These are phyloP conservation scores for Pungitius pungitius DNA, from an alignment of 2,113 vertebrate genomes.

Conservation along the genomic window DNA sequence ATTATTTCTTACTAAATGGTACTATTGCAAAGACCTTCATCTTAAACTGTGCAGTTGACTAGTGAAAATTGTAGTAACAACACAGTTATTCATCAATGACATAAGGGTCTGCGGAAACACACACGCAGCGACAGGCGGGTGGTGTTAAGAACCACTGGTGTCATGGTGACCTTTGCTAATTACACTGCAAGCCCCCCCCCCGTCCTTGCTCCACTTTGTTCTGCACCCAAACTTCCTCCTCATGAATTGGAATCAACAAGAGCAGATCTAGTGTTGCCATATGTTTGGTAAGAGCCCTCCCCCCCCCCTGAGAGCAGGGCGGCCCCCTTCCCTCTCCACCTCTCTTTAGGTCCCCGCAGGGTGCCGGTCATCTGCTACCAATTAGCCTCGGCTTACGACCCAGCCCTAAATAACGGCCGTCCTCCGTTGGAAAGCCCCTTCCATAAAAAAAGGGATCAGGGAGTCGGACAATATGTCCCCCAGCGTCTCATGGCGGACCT, in stretches of 20 bases:
- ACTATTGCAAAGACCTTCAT: slow-evolving; percentile 5
- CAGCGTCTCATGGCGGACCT: slow-evolving; percentile 27
- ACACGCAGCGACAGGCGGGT: slow-evolving; percentile 45
- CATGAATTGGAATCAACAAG: not conserved
- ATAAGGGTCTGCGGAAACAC: not conserved
- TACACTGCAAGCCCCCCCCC: slow-evolving; percentile 4
- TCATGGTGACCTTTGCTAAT: slow-evolving; percentile 63
- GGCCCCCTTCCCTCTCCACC: slow-evolving; percentile 18
- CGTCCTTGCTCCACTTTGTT: not conserved
- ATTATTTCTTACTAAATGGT: not conserved
- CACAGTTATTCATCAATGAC: slow-evolving; percentile 2
- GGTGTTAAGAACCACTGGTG: slow-evolving; percentile 44
- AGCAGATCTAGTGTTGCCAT: not conserved
- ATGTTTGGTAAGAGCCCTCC: not conserved
- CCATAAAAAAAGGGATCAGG: slow-evolving; percentile 63
- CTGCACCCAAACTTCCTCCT: slow-evolving; percentile 8
- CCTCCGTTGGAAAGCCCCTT: slow-evolving; percentile 44
- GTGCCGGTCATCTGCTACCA: slow-evolving; percentile 31
- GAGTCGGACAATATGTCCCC: slow-evolving; percentile 49
- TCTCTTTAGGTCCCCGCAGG: slow-evolving; percentile 8
- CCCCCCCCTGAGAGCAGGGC: not conserved
- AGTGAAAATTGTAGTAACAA: not conserved
- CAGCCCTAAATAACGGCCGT: not conserved
- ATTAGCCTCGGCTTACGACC: slow-evolving; percentile 59
- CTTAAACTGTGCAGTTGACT: not conserved